Evolutionary conservation across 2,888 invertebrate genomes (phyloP), one percentile per base, ranked within the genome.

Genomic region (Koerneria pararmatus): DNA sequence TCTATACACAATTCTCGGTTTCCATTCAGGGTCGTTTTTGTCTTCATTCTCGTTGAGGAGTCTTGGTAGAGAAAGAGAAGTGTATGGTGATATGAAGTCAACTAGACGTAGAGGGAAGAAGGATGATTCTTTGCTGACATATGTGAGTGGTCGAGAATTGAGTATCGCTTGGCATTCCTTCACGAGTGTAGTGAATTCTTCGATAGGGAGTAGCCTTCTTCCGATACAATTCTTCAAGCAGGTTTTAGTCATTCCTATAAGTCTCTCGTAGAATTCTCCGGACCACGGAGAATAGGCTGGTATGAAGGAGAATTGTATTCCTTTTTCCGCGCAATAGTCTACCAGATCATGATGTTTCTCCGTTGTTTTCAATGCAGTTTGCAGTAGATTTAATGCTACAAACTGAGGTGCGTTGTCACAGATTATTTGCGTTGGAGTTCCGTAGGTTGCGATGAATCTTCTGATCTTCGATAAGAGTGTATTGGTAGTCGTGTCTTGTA

Each of bases 261-360:
- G 67, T 22, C 84, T 72, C 70, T 85, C 84, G 79, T 83, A 86
- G 74, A 80, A 84, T 48, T 85, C 84, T 60, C 85, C 84, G 84
- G 83, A 83, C 84, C 85, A 85, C 1, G 84, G 71, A 5, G 84
- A 82, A 0, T 76, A 70, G 3, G 84, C 84, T 5, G 84, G 82
- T 54, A 82, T 85, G 69, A 85, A 85, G n/a, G 69, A 19, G 51
- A 62, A 62, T 3, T 62, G 19, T 1, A 62, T 51, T n/a, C 27
- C 29, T 8, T 34, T 22, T 4, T 5, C 11, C 1, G 34, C 22
- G 24, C 49, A 51, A 37, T 62, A 62, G 22, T 49, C 49, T 3
- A 53, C 4, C 1, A 62, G 34, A 1, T 34, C 35, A n/a, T 31
- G 5, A 1, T 51, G 11, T 19, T 51, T 35, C 24, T 51, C 62